Evolutionary conservation across 1,140 invertebrate genomes (phyloP), one percentile per base, ranked within the genome.

Genomic region (Bombus impatiens): DNA sequence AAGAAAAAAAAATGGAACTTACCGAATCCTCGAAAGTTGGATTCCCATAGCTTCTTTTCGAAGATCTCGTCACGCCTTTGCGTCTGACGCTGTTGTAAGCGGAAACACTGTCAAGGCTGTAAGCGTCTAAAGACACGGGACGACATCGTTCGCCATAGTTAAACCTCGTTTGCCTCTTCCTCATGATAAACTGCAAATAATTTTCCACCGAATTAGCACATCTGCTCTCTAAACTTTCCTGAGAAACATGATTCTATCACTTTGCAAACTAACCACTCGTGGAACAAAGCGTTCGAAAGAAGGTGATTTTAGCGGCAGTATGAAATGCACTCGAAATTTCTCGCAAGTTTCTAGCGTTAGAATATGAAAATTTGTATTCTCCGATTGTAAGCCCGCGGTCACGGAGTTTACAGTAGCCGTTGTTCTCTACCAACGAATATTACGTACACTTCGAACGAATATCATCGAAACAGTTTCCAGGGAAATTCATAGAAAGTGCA

Each of bases 21-120:
- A 98, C 97, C 90, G 98, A 97, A 95, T 98, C 98, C 93, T 98
- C 98, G 94, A 98, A 99, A n/a, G 97, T 98, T 32, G 97, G 97
- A 95, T 99, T 99, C 57, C 98, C 97, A 92, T 98, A 99, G 71
- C 98, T 98, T 47, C 98, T 95, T 92, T 98, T 98, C n/a, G 98
- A 98, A n/a, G 96, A 96, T 78, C 98, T 95, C 18, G 96, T 96
- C 47, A 96, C 96, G 71, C 96, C 96, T 92, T 98, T 97, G 82
- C 97, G 95, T 47, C 97, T 96, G 13, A 97, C 96, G 84, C 97
- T 97, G 89, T 97, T 97, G 89, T 97, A 97, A 9, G 98, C 97
- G 1, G 98, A 98, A 44, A 98, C 97, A 92, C 98, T 98, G 94
- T 98, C 98, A 90, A 98, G 95, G 90, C 97, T 98, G 95, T 98